These are phyloP conservation scores for Pleuronectes platessa DNA, from an alignment of 2,113 vertebrate species.

Conservation along the genomic window DNA sequence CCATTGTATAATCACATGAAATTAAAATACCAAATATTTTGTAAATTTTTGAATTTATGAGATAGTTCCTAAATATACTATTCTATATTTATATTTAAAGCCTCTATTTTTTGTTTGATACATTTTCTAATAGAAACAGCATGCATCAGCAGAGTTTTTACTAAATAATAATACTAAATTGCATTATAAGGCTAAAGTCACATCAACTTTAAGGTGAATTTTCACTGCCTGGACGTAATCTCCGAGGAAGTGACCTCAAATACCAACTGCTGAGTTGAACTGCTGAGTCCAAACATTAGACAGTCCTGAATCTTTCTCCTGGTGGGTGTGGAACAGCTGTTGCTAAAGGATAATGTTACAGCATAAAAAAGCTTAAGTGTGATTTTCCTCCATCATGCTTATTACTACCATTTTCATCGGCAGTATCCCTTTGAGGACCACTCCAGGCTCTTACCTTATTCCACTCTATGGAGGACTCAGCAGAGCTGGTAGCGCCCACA, in stretches of 20 bases:
- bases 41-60: not conserved
- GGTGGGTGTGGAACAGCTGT: slow-evolving; percentile 40
- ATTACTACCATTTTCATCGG: slow-evolving; percentile 27
- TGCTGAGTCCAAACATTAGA: slow-evolving; percentile 31
- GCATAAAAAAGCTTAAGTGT: slow-evolving; percentile 3
- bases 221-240: slow-evolving; percentile 2
- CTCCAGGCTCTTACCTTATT: not conserved
- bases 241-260: slow-evolving; percentile 25
- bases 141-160: not conserved
- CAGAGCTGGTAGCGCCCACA: not conserved
- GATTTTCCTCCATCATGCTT: slow-evolving; percentile 10
- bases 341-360: slow-evolving; percentile 22
- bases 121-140: not conserved
- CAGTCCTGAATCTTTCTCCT: slow-evolving; percentile 20
- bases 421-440: slow-evolving; percentile 19
- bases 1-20: too few relatives aligned
- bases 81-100: too few relatives aligned
- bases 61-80: not conserved
- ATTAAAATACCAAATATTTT: not conserved
- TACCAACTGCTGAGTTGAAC: slow-evolving; percentile 26
- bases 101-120: not conserved
- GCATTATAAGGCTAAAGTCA: not conserved
- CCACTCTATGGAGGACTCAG: not conserved
- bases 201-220: not conserved
- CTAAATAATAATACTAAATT: not conserved